Percentiles rank a stretch among this genome's conserved stretches.
These are phyloP conservation scores for Drosophila ogumai DNA, from an alignment of 1,140 invertebrate genomes.

Conservation along the genomic window DNA sequence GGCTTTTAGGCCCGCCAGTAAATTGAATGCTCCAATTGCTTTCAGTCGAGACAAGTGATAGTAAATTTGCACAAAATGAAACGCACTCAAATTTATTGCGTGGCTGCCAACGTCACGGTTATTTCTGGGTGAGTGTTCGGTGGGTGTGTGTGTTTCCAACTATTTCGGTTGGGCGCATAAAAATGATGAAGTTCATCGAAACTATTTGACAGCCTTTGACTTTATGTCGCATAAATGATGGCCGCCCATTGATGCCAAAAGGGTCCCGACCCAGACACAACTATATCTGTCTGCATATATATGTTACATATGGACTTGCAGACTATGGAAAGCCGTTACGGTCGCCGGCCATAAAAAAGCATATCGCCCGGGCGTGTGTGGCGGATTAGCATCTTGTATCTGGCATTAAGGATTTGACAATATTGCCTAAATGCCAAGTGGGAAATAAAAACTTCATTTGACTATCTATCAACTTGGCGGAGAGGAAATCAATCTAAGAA, in stretches of 20 bases:
- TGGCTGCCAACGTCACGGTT: slow-evolving; percentile 48
- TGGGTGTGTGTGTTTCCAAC: not conserved
- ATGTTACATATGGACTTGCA: not conserved
- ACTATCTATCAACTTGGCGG: not conserved
- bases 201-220: slow-evolving; percentile 75
- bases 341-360: slow-evolving; percentile 45
- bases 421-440: slow-evolving; percentile 25
- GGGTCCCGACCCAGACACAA: slow-evolving; percentile 37
- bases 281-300: slow-evolving; percentile 1
- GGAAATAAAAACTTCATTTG: not conserved
- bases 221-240: slow-evolving; percentile 63
- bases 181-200: slow-evolving; percentile 78
- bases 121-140: slow-evolving; percentile 24
- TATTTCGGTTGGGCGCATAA: slow-evolving; percentile 48
- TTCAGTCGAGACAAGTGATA: slow-evolving; percentile 68
- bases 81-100: slow-evolving; percentile 76
- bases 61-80: slow-evolving; percentile 70
- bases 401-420: slow-evolving; percentile 31
- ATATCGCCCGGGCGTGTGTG: slow-evolving; percentile 34
- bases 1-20: slow-evolving; percentile 53
- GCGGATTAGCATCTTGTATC: slow-evolving; percentile 54
- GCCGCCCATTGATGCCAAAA: slow-evolving; percentile 46
- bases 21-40: slow-evolving; percentile 72
- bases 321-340: slow-evolving; percentile 29
- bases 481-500: slow-evolving; percentile 1